Evolutionary conservation across 2,888 invertebrate species (phyloP).

Genomic region (Rhagophthalmus giganteus): DNA sequence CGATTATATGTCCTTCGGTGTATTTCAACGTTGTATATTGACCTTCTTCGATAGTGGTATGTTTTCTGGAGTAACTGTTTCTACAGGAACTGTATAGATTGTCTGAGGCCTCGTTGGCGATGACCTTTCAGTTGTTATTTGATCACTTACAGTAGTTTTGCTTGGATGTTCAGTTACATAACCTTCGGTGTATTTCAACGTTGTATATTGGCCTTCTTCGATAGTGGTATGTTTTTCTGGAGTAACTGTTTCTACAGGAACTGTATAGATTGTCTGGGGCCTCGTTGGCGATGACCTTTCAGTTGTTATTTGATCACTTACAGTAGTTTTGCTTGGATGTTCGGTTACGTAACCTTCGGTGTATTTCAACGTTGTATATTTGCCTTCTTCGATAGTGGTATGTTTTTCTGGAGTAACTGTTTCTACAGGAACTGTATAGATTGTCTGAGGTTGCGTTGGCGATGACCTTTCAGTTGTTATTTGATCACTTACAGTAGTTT

Average conservation of each 20-base stretch:
- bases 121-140: not conserved
- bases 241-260: not conserved
- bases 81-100: not conserved
- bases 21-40: no score
- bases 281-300: not conserved
- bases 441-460: no score
- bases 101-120: not conserved
- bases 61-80: not conserved
- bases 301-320: not conserved
- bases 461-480: no score
- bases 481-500: no score
- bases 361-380: not conserved
- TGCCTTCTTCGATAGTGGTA: not conserved
- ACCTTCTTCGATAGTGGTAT: no score
- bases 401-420: not conserved
- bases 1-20: no score
- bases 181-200: no score
- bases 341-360: no score
- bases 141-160: no score
- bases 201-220: not conserved
- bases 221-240: not conserved
- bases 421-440: not conserved
- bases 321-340: no score
- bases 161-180: no score
- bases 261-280: not conserved